Evolutionary conservation across 2,888 invertebrate genomes (phyloP).

Genomic region (Cabera pusaria): DNA sequence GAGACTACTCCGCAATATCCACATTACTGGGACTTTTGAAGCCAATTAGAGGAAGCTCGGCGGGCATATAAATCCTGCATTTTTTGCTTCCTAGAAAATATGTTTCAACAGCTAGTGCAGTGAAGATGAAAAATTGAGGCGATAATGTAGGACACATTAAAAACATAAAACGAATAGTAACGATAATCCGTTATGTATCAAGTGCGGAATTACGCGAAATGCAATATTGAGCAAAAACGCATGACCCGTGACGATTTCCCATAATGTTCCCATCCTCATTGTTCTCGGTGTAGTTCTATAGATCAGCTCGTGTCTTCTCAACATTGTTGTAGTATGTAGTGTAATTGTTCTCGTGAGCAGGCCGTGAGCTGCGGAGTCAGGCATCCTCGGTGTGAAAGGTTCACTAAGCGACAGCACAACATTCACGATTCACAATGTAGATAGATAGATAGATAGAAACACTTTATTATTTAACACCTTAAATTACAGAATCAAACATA

Average conservation of each 20-base stretch:
- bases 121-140: constrained; percentile 6
- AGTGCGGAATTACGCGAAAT: constrained; percentile 22
- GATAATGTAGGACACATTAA: constrained; percentile 6
- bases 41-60: constrained; percentile 40
- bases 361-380: constrained; percentile 32
- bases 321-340: constrained; percentile 62
- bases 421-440: too few relatives aligned
- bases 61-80: constrained; percentile 19
- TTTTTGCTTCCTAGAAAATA: constrained; percentile 14
- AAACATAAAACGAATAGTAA: constrained; percentile 10
- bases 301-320: constrained; percentile 66
- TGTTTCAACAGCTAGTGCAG: constrained; percentile 5
- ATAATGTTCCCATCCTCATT: constrained; percentile 65
- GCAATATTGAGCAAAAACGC: constrained; percentile 47
- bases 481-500: too few relatives aligned
- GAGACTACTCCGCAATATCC: constrained; percentile 34
- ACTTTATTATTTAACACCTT: too few relatives aligned
- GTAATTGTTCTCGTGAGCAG: constrained; percentile 54
- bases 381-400: too few relatives aligned
- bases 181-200: constrained; percentile 24
- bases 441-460: too few relatives aligned
- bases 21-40: constrained; percentile 34
- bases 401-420: too few relatives aligned
- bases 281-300: constrained; percentile 63
- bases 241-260: constrained; percentile 59